A percentile compares a stretch with the other conserved stretches of the same genome.
Evolutionary conservation across 2,888 invertebrate species (phyloP).

Genomic region (Eupithecia centaureata): DNA sequence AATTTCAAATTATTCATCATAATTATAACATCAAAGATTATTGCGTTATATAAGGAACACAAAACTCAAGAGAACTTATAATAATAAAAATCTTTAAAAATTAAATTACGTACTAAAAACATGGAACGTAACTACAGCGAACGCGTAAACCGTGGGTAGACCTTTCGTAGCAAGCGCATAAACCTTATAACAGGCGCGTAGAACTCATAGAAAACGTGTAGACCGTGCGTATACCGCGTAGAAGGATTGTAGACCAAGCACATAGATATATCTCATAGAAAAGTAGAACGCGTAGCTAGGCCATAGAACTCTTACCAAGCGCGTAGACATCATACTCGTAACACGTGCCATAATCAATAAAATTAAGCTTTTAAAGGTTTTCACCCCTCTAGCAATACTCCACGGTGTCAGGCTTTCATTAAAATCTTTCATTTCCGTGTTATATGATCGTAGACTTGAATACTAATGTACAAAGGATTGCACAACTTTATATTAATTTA

Average conservation of each 20-base stretch:
- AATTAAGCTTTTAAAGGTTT: constrained; percentile 1
- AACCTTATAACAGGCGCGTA: neutral
- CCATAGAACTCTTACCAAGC: neutral
- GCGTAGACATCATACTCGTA: too few relatives aligned
- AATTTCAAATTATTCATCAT: too few relatives aligned
- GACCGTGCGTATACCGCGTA: neutral
- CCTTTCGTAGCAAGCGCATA: neutral
- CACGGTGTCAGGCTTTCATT: constrained; percentile 71
- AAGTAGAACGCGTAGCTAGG: too few relatives aligned
- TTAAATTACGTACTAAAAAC: too few relatives aligned
- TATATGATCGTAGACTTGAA: constrained; percentile 76
- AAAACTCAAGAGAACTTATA: too few relatives aligned
- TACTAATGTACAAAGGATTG: constrained; percentile 77
- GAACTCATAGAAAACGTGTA: neutral
- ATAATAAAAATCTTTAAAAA: too few relatives aligned
- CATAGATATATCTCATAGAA: too few relatives aligned
- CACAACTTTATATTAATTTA: constrained; percentile 82
- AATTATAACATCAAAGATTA: too few relatives aligned
- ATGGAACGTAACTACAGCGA: too few relatives aligned
- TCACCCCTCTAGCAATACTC: constrained; percentile 55
- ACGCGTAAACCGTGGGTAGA: too few relatives aligned
- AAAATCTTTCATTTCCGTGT: constrained; percentile 79
- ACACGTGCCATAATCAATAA: neutral
- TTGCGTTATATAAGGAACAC: too few relatives aligned
- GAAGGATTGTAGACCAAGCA: neutral